A percentile compares a stretch with the other conserved stretches of the same genome.
Conservation (phyloP, 2,797 vertebrate genomes). For the Karalla daura region DNA sequence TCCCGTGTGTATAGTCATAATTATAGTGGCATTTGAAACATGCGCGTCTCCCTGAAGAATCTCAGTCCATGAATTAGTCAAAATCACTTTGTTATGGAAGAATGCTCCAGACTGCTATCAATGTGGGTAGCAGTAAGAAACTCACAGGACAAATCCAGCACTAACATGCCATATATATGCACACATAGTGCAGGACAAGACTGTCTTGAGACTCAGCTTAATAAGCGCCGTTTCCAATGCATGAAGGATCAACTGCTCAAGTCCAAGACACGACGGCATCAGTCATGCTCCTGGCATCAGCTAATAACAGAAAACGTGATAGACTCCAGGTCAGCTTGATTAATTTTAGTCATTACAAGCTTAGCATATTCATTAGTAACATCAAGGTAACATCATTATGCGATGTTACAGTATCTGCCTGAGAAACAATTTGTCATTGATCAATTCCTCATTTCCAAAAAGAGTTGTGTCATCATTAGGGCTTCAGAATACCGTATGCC, state of each 20-base stretch:
- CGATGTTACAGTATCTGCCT: neutral
- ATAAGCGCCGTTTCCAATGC: neutral
- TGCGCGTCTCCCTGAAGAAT: neutral
- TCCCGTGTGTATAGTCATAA: constrained; percentile 41
- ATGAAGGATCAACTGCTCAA: neutral
- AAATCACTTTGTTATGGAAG: constrained; percentile 33
- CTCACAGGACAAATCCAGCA: constrained; percentile 10
- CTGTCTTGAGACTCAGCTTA: neutral
- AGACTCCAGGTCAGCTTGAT: neutral
- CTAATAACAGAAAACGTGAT: neutral
- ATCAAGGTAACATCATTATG: neutral
- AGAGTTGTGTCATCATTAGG: neutral
- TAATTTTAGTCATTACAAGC: neutral
- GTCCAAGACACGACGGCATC: too few relatives aligned
- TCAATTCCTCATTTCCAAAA: neutral
- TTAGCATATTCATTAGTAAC: neutral
- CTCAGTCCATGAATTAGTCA: constrained; percentile 28
- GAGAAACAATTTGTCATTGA: neutral
- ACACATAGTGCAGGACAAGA: neutral
- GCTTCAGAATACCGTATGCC: neutral
- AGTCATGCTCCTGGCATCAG: neutral
- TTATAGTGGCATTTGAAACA: constrained; percentile 31
- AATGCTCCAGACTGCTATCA: constrained; percentile 29
- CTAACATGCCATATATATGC: too few relatives aligned
- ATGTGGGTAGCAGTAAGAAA: constrained; percentile 20